Evolutionary conservation across 2,888 invertebrate species (phyloP), one percentile per base, ranked within the genome.

Genomic region (Periphyllus acericola): DNA sequence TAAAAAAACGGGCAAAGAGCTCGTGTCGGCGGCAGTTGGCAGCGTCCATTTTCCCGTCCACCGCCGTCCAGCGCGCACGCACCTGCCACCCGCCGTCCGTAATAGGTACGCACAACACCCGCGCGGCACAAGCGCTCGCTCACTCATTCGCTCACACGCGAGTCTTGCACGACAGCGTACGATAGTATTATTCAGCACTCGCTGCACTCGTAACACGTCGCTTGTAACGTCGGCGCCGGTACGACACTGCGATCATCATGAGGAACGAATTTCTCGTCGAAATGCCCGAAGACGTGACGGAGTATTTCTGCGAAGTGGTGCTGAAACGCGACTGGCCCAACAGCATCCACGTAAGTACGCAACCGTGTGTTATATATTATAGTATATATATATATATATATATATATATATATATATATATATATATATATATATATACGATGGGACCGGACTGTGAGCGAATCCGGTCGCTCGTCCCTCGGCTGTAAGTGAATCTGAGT

Each of bases 321-420:
- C 55, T 89, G 71, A 89, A 89, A 86, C 74, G 75, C 34, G 87
- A 89, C 66, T 89, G 89, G 89, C 89, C 89, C 1, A 80, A 86
- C 60, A 79, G 75, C 40, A 89, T 89, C 17, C 89, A 89, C 52
- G 89, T 89, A n/a, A 89, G 89, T 87, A 66, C 76, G 46, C 46
- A 46, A 46, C 46, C 46, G 46, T 46, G 46, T 46, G 46, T 46
- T 46, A 14, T 14, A 46, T 46, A 46, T 8, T 46, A 46, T 14
- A 46, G 14, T 46, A 11, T 46, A n/a, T n/a, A n/a, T n/a, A n/a
- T n/a, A n/a, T n/a, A n/a, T n/a, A n/a, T n/a, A n/a, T n/a, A n/a
- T n/a, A n/a, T n/a, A n/a, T n/a, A n/a, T n/a, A n/a, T n/a, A n/a
- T n/a, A n/a, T n/a, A n/a, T n/a, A n/a, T n/a, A n/a, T n/a, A n/a